phyloP scores from a whole-genome alignment of 2,888 invertebrate species.

The Tolmerus cingulatus region DNA sequence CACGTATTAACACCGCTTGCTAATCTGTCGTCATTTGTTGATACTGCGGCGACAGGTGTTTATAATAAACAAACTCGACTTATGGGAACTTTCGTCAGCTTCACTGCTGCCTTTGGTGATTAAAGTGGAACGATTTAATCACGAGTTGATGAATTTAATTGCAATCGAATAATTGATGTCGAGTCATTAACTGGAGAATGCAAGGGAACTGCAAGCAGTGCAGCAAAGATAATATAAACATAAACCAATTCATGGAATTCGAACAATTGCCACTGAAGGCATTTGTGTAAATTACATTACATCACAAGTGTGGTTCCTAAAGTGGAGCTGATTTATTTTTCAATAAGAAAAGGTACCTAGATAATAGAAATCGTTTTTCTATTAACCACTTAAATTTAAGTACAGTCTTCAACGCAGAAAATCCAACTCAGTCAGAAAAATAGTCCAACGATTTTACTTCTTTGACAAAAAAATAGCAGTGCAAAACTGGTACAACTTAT shows the following conservation, averaged over 20 bases:
- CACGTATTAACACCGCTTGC: background rate
- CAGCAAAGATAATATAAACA: background rate
- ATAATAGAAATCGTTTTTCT: too few species aligned
- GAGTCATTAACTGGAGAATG: background rate
- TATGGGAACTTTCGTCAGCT: background rate
- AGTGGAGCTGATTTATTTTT: too few species aligned
- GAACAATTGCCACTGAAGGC: background rate
- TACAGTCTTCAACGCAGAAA: too few species aligned
- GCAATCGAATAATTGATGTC: background rate
- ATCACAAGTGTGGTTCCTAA: background rate
- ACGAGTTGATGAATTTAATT: background rate
- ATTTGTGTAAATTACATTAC: background rate
- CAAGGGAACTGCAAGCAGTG: background rate
- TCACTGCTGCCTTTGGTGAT: background rate
- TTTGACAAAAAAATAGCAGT: too few species aligned
- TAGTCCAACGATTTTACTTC: too few species aligned
- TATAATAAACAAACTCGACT: background rate
- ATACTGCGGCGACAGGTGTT: background rate
- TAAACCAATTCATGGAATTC: background rate
- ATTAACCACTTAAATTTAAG: too few species aligned
- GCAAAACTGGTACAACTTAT: too few species aligned
- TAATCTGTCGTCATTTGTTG: background rate
- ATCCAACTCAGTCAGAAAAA: too few species aligned
- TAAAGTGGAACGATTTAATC: background rate
- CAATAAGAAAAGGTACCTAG: background rate